phyloP scores from a whole-genome alignment of 2,888 invertebrate genomes.

The Coelopa pilipes region DNA sequence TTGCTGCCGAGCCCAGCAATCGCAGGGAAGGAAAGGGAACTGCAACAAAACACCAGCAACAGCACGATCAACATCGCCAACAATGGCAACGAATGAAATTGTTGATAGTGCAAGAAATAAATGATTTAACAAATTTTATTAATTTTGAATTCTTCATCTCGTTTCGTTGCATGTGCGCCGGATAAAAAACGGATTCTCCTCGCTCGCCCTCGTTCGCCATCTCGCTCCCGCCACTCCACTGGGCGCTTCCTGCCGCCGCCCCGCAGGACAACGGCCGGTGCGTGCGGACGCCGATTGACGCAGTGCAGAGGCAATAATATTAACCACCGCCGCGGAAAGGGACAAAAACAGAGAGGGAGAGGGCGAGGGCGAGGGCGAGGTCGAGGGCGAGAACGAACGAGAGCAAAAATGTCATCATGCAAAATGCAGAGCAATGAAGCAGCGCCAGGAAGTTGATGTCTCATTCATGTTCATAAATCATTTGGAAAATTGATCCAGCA shows the following conservation, averaged over 20 bases:
- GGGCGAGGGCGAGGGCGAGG: too few relatives aligned
- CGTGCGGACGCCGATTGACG: background rate
- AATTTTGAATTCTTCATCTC: conserved; percentile 23
- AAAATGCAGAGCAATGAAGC: conserved; percentile 42
- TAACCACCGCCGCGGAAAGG: background rate
- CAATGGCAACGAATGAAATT: conserved; percentile 8
- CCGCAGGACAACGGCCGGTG: background rate
- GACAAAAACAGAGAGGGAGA: background rate
- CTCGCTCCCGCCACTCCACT: too few relatives aligned
- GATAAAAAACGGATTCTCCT: background rate
- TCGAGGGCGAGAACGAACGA: too few relatives aligned
- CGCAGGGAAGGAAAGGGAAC: too few relatives aligned
- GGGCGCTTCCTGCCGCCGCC: too few relatives aligned
- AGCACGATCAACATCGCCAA: background rate
- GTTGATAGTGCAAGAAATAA: background rate
- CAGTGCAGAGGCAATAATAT: background rate
- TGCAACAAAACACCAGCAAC: background rate
- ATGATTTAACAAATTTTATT: conserved; percentile 30
- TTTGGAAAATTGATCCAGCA: conserved; percentile 55
- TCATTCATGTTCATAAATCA: conserved; percentile 64
- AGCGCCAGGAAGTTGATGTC: conserved; percentile 61
- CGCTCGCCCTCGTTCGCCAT: background rate
- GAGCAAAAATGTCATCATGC: conserved; percentile 1
- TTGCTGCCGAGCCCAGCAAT: too few relatives aligned
- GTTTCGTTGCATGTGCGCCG: background rate